Evolutionary conservation across 1,140 invertebrate genomes (phyloP).

Genomic region (Pseudomyrmex concolor): DNA sequence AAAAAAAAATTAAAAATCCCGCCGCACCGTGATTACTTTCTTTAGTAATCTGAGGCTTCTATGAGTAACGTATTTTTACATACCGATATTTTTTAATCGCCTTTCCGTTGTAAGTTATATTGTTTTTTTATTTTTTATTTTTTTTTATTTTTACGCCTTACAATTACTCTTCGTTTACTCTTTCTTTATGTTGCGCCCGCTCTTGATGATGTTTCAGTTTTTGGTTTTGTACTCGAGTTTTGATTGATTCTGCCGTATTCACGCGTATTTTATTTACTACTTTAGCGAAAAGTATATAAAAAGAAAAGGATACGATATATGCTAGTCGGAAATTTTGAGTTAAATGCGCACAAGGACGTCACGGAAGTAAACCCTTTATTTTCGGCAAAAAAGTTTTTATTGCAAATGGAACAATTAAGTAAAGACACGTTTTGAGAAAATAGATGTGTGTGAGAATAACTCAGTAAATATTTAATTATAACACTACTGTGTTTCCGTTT

Average conservation of each 20-base stretch:
- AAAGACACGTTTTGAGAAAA: slow-evolving; percentile 8
- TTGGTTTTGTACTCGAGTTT: slow-evolving; percentile 54
- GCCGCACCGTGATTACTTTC: slow-evolving; percentile 80
- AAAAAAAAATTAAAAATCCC: slow-evolving; percentile 71
- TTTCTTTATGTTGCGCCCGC: slow-evolving; percentile 75
- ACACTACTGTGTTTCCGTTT: slow-evolving; percentile 7
- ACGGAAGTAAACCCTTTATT: slow-evolving; percentile 21
- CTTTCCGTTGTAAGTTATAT: slow-evolving; percentile 60
- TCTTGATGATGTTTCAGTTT: slow-evolving; percentile 74
- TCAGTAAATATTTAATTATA: slow-evolving; percentile 23
- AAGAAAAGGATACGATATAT: slow-evolving; percentile 23
- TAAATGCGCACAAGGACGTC: slow-evolving; percentile 6
- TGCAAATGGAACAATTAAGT: slow-evolving; percentile 7
- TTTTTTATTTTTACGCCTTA: background rate
- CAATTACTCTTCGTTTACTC: slow-evolving; percentile 57
- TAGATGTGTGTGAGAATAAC: background rate
- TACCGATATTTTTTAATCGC: slow-evolving; percentile 54
- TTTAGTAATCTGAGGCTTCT: slow-evolving; percentile 86
- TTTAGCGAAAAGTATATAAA: slow-evolving; percentile 42
- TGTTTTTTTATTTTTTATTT: slow-evolving; percentile 18
- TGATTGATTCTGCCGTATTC: slow-evolving; percentile 75
- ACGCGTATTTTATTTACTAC: slow-evolving; percentile 66
- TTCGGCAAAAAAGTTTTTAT: slow-evolving; percentile 19
- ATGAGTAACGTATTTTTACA: slow-evolving; percentile 56
- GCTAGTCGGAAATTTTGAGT: slow-evolving; percentile 18